Evolutionary conservation across 2,888 invertebrate species (phyloP).

Genomic region (Sialis fuliginosa): DNA sequence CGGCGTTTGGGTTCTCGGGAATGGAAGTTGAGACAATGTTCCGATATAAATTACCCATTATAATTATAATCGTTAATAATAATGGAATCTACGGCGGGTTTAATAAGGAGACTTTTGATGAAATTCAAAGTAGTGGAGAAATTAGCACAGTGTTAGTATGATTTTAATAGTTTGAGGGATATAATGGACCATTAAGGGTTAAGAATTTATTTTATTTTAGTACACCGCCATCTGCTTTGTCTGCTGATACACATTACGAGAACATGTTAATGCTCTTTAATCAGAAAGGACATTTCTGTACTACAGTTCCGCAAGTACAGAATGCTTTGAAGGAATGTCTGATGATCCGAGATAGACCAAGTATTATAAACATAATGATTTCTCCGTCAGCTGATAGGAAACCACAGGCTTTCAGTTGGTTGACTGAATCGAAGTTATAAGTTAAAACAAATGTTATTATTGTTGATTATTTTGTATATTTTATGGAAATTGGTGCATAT

Average conservation of each 20-base stretch:
- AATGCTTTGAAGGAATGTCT: conserved; percentile 49
- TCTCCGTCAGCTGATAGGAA: conserved; percentile 78
- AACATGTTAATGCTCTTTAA: conserved; percentile 80
- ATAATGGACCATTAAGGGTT: no score
- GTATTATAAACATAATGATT: conserved; percentile 81
- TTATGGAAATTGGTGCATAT: background rate
- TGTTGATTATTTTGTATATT: background rate
- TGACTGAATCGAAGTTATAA: conserved; percentile 81
- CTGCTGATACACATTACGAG: conserved; percentile 70
- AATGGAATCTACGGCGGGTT: conserved; percentile 87
- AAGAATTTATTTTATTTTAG: conserved; percentile 29
- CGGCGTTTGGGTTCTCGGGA: conserved; percentile 95
- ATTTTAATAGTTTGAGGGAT: background rate
- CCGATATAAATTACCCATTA: conserved; percentile 80
- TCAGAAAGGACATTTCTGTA: conserved; percentile 61
- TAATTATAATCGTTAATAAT: conserved; percentile 86
- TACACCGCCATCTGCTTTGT: conserved; percentile 67
- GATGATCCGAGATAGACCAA: conserved; percentile 52
- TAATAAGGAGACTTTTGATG: conserved; percentile 52
- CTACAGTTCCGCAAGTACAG: conserved; percentile 58
- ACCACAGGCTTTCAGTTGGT: conserved; percentile 79
- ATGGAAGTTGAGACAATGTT: conserved; percentile 97
- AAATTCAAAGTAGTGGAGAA: conserved; percentile 48
- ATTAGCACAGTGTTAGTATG: conserved; percentile 52
- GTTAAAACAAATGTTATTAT: conserved; percentile 7